Base-by-base conservation (phyloP, 2,888 invertebrate species). In the Lissocephala sabroskyi region DNA sequence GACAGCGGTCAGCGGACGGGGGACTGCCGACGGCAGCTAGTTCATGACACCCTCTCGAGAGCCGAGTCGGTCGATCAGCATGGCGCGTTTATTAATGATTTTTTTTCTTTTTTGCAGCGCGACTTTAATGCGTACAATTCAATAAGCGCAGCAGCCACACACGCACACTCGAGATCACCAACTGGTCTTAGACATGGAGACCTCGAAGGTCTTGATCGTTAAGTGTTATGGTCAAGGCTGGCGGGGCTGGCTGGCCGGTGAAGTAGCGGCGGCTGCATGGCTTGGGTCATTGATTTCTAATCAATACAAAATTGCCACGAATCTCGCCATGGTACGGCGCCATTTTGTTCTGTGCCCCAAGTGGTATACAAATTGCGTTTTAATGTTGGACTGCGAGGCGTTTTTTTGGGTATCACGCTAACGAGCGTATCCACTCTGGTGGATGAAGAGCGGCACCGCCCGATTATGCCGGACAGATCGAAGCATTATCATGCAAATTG, bases 151-250 rank as follows among this genome's bases (percentile, higher is more conserved):
- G 18, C 19, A 42, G 36, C 18, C 35, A 14, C 41, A 40, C 19
- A 40, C 42, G 41, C 37, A 44, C n/a, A n/a, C n/a, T n/a, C 52
- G 44, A 23, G 65, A 65, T 59, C 56, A 71, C 58, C 71, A 71
- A 59, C 57, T 55, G 52, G 67, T 75, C 67, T 75, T 61, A 37
- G 37, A 37, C n/a, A n/a, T n/a, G n/a, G n/a, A n/a, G n/a, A n/a
- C 19, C 16, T 30, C 59, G 57, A 75, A 78, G 76, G 75, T 49
- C 30, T 59, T 53, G 48, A 44, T 57, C 52, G 59, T 63, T 62
- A 59, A 73, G 70, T 68, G 79, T 76, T 73, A 76, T 78, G 76
- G 76, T 78, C 76, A 76, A 76, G 76, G 76, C 47, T 49, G 49
- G 13, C 43, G 26, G 43, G 49, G 40, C 49, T 42, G 45, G 47